Percentiles rank a stretch among this genome's conserved stretches.
Evolutionary conservation across 2,113 vertebrate species (phyloP).

Genomic region (Planiliza haematocheilus): DNA sequence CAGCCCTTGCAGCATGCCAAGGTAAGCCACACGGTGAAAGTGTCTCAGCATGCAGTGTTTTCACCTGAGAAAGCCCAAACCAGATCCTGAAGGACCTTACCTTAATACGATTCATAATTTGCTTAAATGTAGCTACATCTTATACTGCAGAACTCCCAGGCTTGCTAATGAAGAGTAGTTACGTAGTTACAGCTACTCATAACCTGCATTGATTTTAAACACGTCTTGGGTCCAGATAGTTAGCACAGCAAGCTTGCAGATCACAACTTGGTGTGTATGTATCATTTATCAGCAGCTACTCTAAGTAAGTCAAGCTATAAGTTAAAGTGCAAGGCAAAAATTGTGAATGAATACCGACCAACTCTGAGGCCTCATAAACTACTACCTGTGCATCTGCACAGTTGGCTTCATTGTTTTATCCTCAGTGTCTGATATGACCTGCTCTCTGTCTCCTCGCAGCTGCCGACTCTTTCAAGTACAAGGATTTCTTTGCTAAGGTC

Average conservation of each 20-base stretch:
- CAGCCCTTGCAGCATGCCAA: slow-evolving; percentile 85
- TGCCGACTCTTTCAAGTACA: slow-evolving; percentile 87
- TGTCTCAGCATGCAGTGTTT: not conserved
- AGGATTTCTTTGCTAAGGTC: slow-evolving; percentile 85
- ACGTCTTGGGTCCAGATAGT: not conserved
- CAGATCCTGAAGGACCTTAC: no score
- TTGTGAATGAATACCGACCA: not conserved
- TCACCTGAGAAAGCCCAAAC: not conserved
- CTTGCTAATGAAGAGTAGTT: no score
- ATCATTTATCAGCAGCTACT: not conserved
- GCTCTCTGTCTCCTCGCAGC: slow-evolving; percentile 71
- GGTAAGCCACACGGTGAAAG: slow-evolving; percentile 64
- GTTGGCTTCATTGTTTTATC: not conserved
- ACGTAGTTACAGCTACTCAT: no score
- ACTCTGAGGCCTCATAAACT: not conserved
- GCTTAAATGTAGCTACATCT: no score
- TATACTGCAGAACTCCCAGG: no score
- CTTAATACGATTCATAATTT: no score
- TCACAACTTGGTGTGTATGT: not conserved
- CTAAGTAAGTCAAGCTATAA: not conserved
- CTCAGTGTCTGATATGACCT: not conserved
- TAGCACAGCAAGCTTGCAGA: not conserved
- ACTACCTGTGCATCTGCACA: not conserved
- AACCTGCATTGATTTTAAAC: not conserved
- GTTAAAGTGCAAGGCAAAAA: not conserved